Evolutionary conservation across 2,888 invertebrate species (phyloP).

Genomic region (Fragum fragum): DNA sequence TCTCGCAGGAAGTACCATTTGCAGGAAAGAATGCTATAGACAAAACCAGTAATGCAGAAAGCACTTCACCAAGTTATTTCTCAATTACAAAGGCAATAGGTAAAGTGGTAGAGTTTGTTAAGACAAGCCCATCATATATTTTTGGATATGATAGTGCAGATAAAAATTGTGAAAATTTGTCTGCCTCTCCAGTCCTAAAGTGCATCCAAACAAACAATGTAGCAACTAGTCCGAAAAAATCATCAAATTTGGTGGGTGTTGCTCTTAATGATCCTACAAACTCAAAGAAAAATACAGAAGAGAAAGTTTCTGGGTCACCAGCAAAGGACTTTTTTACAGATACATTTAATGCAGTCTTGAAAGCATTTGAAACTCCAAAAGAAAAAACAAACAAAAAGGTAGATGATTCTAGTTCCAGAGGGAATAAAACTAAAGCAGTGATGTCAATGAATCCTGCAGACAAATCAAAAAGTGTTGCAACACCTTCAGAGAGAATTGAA

Average conservation of each 20-base stretch:
- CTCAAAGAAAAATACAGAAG: background rate
- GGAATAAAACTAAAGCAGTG: background rate
- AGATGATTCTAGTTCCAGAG: background rate
- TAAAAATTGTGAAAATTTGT: background rate
- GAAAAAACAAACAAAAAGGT: background rate
- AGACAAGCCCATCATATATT: conserved; percentile 53
- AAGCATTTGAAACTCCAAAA: conserved; percentile 35
- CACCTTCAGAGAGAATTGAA: too few relatives aligned
- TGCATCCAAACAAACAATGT: background rate
- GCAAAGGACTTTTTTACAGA: conserved; percentile 45
- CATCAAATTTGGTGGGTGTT: background rate
- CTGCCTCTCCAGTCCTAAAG: conserved; percentile 15
- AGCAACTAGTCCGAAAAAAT: background rate
- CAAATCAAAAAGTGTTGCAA: background rate
- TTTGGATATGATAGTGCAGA: background rate
- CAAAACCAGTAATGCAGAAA: background rate
- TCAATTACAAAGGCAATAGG: conserved; percentile 63
- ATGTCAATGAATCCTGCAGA: background rate
- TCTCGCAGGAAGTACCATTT: background rate
- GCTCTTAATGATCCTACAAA: background rate
- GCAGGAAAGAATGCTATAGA: background rate
- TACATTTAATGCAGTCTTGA: conserved; percentile 62
- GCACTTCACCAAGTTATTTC: conserved; percentile 58
- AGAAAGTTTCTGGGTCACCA: background rate
- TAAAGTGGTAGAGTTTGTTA: conserved; percentile 63